phyloP scores from a whole-genome alignment of 2,113 vertebrate species.

The Dendropsophus ebraccatus region DNA sequence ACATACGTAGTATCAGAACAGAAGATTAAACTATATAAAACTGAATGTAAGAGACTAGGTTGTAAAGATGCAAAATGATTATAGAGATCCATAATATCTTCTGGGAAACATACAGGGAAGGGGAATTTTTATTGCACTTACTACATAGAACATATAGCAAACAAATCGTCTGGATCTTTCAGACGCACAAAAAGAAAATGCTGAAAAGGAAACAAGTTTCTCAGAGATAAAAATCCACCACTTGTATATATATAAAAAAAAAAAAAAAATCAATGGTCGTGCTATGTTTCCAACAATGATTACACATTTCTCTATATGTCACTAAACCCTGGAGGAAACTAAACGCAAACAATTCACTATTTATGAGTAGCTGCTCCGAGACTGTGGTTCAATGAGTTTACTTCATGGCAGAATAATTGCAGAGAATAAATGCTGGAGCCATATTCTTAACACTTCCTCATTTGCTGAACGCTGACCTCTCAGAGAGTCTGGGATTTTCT shows the following conservation, averaged over 20 bases:
- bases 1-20: no score
- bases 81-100: no score
- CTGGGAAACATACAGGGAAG: no score
- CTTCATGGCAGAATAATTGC: neutral
- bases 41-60: no score
- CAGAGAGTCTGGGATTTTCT: neutral
- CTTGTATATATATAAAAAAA: no score
- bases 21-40: no score
- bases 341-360: slow-evolving; percentile 8
- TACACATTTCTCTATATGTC: slow-evolving; percentile 6
- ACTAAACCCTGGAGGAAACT: slow-evolving; percentile 35
- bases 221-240: slow-evolving; percentile 23
- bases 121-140: neutral
- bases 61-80: no score
- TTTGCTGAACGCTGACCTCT: neutral
- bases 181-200: neutral
- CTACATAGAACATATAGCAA: neutral
- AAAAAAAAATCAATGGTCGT: slow-evolving; percentile 30
- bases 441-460: neutral
- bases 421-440: slow-evolving; percentile 4
- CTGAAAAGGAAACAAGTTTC: slow-evolving; percentile 36
- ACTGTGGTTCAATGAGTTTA: slow-evolving; percentile 2
- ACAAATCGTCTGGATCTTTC: neutral
- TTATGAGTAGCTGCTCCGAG: slow-evolving; percentile 7
- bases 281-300: slow-evolving; percentile 31